phyloP scores from a whole-genome alignment of 2,113 vertebrate genomes.

The Trichechus manatus region DNA sequence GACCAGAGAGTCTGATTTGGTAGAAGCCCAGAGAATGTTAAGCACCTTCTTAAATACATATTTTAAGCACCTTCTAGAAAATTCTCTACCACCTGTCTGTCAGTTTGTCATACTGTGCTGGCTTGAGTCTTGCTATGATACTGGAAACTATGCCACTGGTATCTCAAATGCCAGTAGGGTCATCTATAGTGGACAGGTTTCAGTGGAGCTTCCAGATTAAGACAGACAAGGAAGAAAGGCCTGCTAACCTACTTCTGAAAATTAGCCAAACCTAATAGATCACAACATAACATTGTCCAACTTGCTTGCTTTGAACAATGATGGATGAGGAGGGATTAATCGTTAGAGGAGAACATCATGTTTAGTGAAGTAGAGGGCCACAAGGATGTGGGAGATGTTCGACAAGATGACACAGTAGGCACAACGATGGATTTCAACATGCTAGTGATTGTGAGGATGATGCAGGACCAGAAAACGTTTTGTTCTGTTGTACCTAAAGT shows the following conservation, averaged over 20 bases:
- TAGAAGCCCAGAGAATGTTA: slow-evolving; percentile 4
- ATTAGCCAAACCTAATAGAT: neutral
- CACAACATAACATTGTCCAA: neutral
- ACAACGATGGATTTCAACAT: neutral
- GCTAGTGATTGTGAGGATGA: neutral
- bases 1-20: neutral
- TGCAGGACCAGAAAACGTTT: neutral
- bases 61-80: slow-evolving; percentile 26
- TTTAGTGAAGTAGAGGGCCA: neutral
- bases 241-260: neutral
- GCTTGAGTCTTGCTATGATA: neutral
- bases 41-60: neutral
- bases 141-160: neutral
- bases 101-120: neutral
- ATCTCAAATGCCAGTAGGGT: neutral
- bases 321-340: neutral
- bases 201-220: neutral
- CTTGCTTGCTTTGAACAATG: neutral
- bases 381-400: neutral
- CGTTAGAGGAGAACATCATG: neutral
- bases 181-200: neutral
- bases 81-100: neutral
- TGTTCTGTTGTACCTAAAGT: neutral
- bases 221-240: neutral
- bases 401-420: neutral